Conservation (phyloP, 2,797 vertebrate species). For the Clarias pachynema region DNA sequence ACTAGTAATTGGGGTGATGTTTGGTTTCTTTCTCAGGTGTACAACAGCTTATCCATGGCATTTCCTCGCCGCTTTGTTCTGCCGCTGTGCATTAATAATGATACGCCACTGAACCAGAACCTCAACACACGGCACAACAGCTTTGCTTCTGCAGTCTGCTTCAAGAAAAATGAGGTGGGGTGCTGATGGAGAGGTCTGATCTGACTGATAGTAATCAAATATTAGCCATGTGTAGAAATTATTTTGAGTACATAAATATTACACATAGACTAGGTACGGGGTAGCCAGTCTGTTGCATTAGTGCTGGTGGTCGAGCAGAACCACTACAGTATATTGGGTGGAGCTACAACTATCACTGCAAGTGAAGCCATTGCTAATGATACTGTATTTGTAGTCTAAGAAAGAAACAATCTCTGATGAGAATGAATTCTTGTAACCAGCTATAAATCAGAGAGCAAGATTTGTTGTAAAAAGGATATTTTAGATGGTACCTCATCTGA, state of each 20-base stretch:
- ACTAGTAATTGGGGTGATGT: neutral
- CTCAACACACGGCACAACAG: slow-evolving; percentile 79
- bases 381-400: too few relatives aligned
- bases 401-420: too few relatives aligned
- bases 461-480: too few relatives aligned
- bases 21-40: slow-evolving; percentile 69
- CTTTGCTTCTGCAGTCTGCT: slow-evolving; percentile 75
- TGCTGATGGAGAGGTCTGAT: neutral
- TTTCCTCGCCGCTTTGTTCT: slow-evolving; percentile 89
- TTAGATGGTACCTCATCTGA: too few relatives aligned
- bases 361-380: too few relatives aligned
- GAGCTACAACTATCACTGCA: too few relatives aligned
- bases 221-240: neutral
- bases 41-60: slow-evolving; percentile 67
- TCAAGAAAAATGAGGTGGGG: slow-evolving; percentile 76
- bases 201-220: neutral
- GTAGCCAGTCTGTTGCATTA: too few relatives aligned
- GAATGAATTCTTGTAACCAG: too few relatives aligned
- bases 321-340: too few relatives aligned
- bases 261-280: too few relatives aligned
- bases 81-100: slow-evolving; percentile 75
- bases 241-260: neutral
- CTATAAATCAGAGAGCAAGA: too few relatives aligned
- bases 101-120: slow-evolving; percentile 75
- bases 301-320: too few relatives aligned